Evolutionary conservation across 1,140 invertebrate genomes (phyloP).

Genomic region (Drosophila pandora): DNA sequence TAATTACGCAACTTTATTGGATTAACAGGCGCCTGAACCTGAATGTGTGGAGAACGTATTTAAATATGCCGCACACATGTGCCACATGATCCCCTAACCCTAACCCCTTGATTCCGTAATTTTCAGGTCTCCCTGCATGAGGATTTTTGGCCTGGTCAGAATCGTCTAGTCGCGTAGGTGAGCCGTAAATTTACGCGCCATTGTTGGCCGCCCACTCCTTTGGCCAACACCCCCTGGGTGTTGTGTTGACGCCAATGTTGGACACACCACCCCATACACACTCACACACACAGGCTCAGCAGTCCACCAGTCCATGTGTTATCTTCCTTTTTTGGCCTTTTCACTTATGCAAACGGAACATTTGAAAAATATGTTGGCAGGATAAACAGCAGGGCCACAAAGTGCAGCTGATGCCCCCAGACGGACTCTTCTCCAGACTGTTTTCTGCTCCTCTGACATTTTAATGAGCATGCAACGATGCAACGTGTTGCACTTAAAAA

Average conservation of each 20-base stretch:
- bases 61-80: slow-evolving; percentile 72
- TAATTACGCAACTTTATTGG: slow-evolving; percentile 82
- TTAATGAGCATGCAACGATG: slow-evolving; percentile 79
- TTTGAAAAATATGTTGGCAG: slow-evolving; percentile 80
- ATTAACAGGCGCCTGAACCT: slow-evolving; percentile 72
- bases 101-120: background rate
- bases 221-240: slow-evolving; percentile 7
- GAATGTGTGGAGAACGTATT: slow-evolving; percentile 62
- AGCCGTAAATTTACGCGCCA: slow-evolving; percentile 77
- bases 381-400: slow-evolving; percentile 76
- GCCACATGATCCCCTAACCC: slow-evolving; percentile 13
- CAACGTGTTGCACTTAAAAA: slow-evolving; percentile 38
- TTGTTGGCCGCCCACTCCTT: slow-evolving; percentile 50
- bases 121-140: background rate
- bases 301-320: slow-evolving; percentile 24
- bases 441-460: slow-evolving; percentile 70
- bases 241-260: slow-evolving; percentile 75
- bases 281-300: background rate
- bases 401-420: slow-evolving; percentile 74
- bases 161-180: slow-evolving; percentile 77
- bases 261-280: slow-evolving; percentile 7
- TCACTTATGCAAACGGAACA: slow-evolving; percentile 79
- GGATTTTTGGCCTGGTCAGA: slow-evolving; percentile 11
- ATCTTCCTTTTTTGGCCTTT: slow-evolving; percentile 79
- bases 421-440: slow-evolving; percentile 45